These are phyloP conservation scores for Drosophila pegasa DNA, from an alignment of 2,888 invertebrate species.

Conservation along the genomic window DNA sequence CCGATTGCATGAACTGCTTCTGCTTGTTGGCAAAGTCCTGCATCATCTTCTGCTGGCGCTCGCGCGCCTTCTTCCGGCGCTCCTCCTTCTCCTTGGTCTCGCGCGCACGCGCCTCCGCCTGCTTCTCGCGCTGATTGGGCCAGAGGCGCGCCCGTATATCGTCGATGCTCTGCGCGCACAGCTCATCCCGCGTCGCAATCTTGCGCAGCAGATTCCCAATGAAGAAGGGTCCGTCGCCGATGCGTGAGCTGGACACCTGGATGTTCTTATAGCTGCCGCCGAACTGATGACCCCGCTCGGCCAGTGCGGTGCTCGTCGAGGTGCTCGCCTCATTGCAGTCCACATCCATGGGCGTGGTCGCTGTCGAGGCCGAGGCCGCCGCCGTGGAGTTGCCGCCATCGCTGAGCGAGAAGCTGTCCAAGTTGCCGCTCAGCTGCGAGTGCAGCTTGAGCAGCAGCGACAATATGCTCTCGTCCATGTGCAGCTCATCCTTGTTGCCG, in stretches of 20 bases:
- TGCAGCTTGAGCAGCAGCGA: conserved; percentile 95
- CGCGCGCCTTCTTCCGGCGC: conserved; percentile 92
- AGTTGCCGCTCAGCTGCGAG: conserved; percentile 92
- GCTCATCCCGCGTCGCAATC: conserved; percentile 89
- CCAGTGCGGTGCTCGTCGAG: conserved; percentile 67
- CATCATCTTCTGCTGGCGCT: conserved; percentile 96
- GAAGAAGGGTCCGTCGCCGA: conserved; percentile 95
- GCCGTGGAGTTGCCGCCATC: conserved; percentile 78
- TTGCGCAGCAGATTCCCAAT: conserved; percentile 92
- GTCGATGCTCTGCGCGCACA: conserved; percentile 89
- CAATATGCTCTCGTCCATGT: conserved; percentile 94
- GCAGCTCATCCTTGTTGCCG: conserved; percentile 86
- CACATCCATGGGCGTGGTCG: conserved; percentile 75
- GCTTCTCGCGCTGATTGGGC: conserved; percentile 92
- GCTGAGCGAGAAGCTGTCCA: conserved; percentile 91
- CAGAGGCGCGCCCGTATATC: conserved; percentile 90
- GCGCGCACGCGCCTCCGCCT: conserved; percentile 89
- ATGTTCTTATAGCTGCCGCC: conserved; percentile 73
- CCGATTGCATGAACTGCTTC: conserved; percentile 94
- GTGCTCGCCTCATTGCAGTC: conserved; percentile 83
- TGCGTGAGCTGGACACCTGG: conserved; percentile 84
- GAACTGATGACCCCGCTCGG: conserved; percentile 56
- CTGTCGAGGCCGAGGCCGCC: background rate
- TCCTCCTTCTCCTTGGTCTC: conserved; percentile 91
- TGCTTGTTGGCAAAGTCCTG: conserved; percentile 96